Evolutionary conservation across 2,888 invertebrate genomes (phyloP).

Genomic region (Aelia acuminata): DNA sequence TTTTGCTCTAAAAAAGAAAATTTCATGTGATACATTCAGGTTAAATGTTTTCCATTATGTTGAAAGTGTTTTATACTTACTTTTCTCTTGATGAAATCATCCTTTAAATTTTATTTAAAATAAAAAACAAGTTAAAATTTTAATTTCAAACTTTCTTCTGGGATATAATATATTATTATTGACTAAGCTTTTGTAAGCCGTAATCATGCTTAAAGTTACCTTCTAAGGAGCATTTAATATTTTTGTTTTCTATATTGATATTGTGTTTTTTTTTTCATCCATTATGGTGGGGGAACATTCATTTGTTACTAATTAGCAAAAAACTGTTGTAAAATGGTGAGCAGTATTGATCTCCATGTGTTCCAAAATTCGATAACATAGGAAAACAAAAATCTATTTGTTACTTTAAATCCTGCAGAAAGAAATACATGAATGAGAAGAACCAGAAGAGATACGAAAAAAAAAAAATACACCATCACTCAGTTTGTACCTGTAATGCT

Average conservation of each 20-base stretch:
- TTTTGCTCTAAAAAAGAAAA: too few species aligned
- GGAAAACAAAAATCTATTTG: neutral
- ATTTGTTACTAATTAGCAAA: neutral
- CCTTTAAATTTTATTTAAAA: neutral
- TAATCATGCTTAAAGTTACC: neutral
- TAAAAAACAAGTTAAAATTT: neutral
- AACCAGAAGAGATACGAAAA: slow-evolving; percentile 29
- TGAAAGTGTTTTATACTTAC: neutral
- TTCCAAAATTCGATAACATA: slow-evolving; percentile 7
- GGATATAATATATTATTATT: neutral
- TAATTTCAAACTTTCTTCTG: slow-evolving; percentile 12
- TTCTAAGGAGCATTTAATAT: too few species aligned
- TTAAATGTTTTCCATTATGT: neutral
- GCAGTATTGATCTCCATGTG: neutral
- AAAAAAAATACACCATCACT: neutral
- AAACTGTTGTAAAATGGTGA: neutral
- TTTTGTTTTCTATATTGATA: neutral
- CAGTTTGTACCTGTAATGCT: slow-evolving; percentile 25
- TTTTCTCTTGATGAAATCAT: neutral
- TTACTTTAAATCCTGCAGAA: slow-evolving; percentile 46
- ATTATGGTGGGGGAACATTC: neutral
- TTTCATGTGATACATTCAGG: neutral
- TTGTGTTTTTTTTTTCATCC: neutral
- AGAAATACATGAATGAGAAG: slow-evolving; percentile 39
- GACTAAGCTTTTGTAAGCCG: neutral